Percentiles rank a stretch among this genome's conserved stretches.
phyloP scores from a whole-genome alignment of 2,888 invertebrate species.

The Stenchaetothrips biformis region DNA sequence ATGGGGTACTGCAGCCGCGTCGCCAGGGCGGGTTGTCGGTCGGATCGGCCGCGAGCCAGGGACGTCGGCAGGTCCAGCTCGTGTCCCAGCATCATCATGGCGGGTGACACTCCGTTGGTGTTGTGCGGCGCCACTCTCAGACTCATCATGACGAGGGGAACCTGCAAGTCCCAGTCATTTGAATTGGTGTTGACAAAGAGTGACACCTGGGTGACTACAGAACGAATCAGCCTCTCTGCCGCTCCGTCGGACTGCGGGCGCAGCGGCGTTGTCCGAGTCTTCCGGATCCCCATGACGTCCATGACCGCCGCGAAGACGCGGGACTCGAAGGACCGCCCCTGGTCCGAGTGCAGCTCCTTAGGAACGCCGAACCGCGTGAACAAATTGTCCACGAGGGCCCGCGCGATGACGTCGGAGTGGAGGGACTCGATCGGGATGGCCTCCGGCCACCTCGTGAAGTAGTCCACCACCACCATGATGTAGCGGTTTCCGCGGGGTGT shows the following conservation, averaged over 20 bases:
- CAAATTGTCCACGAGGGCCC: constrained; percentile 36
- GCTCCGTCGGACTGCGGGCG: constrained; percentile 37
- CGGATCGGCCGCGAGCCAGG: no score
- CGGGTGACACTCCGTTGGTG: constrained; percentile 30
- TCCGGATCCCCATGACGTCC: constrained; percentile 37
- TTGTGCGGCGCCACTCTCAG: constrained; percentile 31
- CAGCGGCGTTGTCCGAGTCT: constrained; percentile 38
- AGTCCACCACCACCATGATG: constrained; percentile 37
- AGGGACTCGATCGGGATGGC: constrained; percentile 41
- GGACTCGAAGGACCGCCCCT: constrained; percentile 41
- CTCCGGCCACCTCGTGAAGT: constrained; percentile 40
- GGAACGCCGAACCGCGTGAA: constrained; percentile 37
- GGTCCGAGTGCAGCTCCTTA: constrained; percentile 37
- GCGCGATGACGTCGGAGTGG: constrained; percentile 40
- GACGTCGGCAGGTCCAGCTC: constrained; percentile 28
- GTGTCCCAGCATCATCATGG: constrained; percentile 29
- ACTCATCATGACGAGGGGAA: constrained; percentile 33
- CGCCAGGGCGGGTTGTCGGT: no score
- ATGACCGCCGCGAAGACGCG: constrained; percentile 38
- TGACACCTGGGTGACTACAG: constrained; percentile 34
- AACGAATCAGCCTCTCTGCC: constrained; percentile 36
- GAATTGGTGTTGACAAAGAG: constrained; percentile 35
- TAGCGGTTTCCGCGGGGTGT: constrained; percentile 37
- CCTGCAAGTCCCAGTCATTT: constrained; percentile 36
- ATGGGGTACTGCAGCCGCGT: no score